Conservation (phyloP, 2,888 invertebrate species). For the Calliopum simillimum region DNA sequence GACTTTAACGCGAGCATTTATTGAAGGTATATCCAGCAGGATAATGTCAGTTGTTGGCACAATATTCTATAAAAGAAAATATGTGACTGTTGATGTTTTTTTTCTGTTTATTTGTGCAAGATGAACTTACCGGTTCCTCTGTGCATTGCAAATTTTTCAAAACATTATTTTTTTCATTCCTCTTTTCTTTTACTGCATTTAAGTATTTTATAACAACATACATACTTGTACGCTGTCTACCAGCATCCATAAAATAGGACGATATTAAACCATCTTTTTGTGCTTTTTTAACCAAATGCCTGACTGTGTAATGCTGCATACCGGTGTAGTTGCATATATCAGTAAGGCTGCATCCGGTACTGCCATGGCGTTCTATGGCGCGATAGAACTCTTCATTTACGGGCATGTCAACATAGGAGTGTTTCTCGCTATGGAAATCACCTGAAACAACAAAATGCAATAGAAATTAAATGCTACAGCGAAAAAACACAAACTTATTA, state of each 20-base stretch:
- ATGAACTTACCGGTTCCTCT: slow-evolving; percentile 55
- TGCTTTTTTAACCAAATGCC: slow-evolving; percentile 68
- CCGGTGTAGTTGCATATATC: slow-evolving; percentile 66
- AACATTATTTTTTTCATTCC: slow-evolving; percentile 42
- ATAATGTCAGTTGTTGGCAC: slow-evolving; percentile 46
- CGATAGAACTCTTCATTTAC: slow-evolving; percentile 69
- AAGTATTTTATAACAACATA: slow-evolving; percentile 48
- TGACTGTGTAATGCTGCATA: slow-evolving; percentile 66
- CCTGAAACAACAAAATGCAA: not conserved
- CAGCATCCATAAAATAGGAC: slow-evolving; percentile 70
- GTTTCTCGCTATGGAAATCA: slow-evolving; percentile 52
- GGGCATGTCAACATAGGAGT: slow-evolving; percentile 62
- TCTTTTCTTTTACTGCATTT: slow-evolving; percentile 44
- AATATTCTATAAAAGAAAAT: slow-evolving; percentile 45
- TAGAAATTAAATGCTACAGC: not conserved
- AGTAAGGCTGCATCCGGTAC: slow-evolving; percentile 70
- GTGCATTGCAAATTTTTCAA: slow-evolving; percentile 53
- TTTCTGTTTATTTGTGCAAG: not conserved
- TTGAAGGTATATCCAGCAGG: slow-evolving; percentile 51
- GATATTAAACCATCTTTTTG: slow-evolving; percentile 64
- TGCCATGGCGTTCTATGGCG: slow-evolving; percentile 68
- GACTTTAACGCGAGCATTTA: slow-evolving; percentile 47
- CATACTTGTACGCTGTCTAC: slow-evolving; percentile 69
- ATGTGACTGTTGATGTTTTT: not conserved
- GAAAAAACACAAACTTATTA: slow-evolving; percentile 19